Evolutionary conservation across 1,140 invertebrate genomes (phyloP), one percentile per base, ranked within the genome.

Genomic region (Neoseiulus cucumeris): DNA sequence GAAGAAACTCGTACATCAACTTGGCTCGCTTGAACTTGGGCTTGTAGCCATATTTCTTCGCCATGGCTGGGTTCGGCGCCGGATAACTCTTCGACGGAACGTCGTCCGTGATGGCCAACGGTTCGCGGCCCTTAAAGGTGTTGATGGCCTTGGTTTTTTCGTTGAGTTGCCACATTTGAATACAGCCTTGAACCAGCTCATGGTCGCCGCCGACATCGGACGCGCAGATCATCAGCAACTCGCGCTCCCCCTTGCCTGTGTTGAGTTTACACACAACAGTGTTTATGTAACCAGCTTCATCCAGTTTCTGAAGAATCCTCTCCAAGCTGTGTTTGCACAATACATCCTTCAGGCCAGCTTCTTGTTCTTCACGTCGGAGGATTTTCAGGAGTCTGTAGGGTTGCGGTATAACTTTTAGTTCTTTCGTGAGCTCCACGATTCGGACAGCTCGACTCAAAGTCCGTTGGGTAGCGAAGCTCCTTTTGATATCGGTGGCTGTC

Each of bases 21-120:
- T 80, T 74, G 75, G 85, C 81, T 33, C 85, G 75, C 1, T 82
- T 72, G 69, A 87, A 85, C 74, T 87, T 88, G 0, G 85, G 85
- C 29, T 77, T 75, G 30, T 78, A 78, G 4, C 80, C 80, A 71
- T 80, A 80, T 33, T 73, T 42, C 64, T 68, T 69, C n/a, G 69
- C 70, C 64, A 71, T 71, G 6, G 66, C 59, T 39, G 68, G 69
- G 28, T 66, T 59, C 25, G 33, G 25, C 22, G 51, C 14, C 17
- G 51, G 51, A 25, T 59, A 59, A 17, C 25, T 14, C 22, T 59
- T 59, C 14, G 14, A 14, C 18, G 25, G 25, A 6, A 4, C 18
- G 51, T 59, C 51, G 51, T 14, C 12, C 28, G 28, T 7, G 7
- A 4, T 5, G 4, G 18, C 14, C 7, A 28, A 7, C 4, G 45